Percentiles rank a stretch among this genome's conserved stretches.
Evolutionary conservation across 2,888 invertebrate genomes (phyloP).

Genomic region (Mesoligia furuncula): DNA sequence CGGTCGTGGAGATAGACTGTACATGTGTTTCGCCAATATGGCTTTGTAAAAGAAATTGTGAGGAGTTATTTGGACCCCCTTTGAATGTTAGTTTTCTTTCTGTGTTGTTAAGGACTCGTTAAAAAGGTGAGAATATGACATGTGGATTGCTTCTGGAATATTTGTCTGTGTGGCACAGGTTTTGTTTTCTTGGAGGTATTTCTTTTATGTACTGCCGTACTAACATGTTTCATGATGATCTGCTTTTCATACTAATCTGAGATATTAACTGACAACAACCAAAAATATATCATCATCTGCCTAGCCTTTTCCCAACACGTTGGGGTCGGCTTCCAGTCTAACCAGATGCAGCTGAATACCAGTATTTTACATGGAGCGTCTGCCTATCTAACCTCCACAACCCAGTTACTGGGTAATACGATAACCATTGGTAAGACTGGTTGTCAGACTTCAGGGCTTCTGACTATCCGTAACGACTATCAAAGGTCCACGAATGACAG

Average conservation of each 20-base stretch:
- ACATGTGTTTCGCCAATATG: constrained; percentile 87
- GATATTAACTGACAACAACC: not conserved
- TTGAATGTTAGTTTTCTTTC: constrained; percentile 58
- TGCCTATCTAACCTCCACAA: too few species aligned
- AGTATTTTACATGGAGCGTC: too few species aligned
- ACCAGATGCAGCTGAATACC: too few species aligned
- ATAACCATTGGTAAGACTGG: too few species aligned
- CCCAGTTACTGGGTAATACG: too few species aligned
- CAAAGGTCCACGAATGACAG: too few species aligned
- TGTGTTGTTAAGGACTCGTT: constrained; percentile 74
- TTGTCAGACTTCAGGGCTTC: too few species aligned
- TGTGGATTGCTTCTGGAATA: constrained; percentile 49
- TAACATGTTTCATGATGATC: not conserved
- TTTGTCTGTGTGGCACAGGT: constrained; percentile 39
- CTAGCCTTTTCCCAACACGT: too few species aligned
- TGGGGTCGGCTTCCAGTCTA: too few species aligned
- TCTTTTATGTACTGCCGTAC: constrained; percentile 4
- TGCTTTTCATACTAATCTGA: constrained; percentile 16
- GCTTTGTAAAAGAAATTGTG: constrained; percentile 74
- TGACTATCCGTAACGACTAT: too few species aligned
- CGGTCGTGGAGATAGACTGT: constrained; percentile 72
- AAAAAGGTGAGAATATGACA: constrained; percentile 77
- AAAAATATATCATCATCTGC: too few species aligned
- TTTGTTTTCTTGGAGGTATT: constrained; percentile 46
- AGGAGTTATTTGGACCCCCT: constrained; percentile 70